Percentiles rank a stretch among this genome's conserved stretches.
phyloP scores from a whole-genome alignment of 2,113 vertebrate genomes.

The Cromileptes altivelis region DNA sequence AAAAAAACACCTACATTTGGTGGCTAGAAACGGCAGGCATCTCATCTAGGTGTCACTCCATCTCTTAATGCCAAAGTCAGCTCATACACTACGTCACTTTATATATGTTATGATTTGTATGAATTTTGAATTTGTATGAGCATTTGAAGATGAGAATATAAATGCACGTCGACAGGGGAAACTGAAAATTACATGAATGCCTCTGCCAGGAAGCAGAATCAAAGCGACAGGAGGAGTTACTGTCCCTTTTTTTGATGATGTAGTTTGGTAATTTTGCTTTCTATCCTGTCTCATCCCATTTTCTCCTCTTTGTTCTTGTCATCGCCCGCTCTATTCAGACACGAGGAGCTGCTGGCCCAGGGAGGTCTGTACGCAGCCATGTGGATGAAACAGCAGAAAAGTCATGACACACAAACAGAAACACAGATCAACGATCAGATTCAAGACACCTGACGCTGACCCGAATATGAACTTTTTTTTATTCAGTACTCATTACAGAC shows the following conservation, averaged over 20 bases:
- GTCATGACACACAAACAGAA: constrained; percentile 8
- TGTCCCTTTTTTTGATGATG: not conserved
- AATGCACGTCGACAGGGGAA: too few relatives aligned
- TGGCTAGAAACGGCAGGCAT: too few relatives aligned
- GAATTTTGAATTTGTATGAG: not conserved
- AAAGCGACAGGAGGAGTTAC: not conserved
- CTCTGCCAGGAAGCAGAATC: too few relatives aligned
- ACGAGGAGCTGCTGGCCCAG: constrained; percentile 88
- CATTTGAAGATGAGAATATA: not conserved
- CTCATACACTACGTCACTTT: too few relatives aligned
- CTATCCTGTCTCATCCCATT: not conserved
- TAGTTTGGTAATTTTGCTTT: not conserved
- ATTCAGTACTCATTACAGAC: not conserved
- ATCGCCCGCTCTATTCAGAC: constrained; percentile 76
- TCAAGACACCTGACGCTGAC: not conserved
- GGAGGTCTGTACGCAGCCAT: constrained; percentile 88
- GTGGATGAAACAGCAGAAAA: constrained; percentile 90
- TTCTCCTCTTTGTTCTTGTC: not conserved
- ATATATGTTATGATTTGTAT: too few relatives aligned
- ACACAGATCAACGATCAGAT: not conserved
- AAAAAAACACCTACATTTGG: too few relatives aligned
- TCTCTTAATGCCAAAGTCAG: too few relatives aligned
- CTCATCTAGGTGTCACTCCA: too few relatives aligned
- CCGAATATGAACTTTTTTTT: not conserved
- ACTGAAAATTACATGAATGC: too few relatives aligned